Base-by-base conservation (phyloP, 2,113 vertebrate species). In the Sebastes fasciatus region DNA sequence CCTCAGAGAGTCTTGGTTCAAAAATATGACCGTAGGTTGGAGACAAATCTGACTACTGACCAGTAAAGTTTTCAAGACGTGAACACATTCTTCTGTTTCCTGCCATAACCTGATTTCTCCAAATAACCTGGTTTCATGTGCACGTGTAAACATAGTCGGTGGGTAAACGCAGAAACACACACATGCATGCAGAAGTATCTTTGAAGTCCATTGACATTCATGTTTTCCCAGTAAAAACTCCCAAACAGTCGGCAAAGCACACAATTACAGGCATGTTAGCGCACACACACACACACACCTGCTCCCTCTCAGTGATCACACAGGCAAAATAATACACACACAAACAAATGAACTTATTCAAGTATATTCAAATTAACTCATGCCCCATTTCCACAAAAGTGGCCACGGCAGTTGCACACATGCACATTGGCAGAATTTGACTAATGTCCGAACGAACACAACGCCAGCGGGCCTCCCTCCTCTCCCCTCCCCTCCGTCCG, bases 361-460 rank as follows among this genome's bases (percentile, higher is more conserved):
- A 73, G 70, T 45, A 48, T 73, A 84, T 61, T 88, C 72, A 86
- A 86, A 90, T 87, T 0, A 89, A 72, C 82, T 77, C 52, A 57
- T 78, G 63, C 58, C 61, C 66, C 74, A 54, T 76, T 74, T 79
- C 51, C 54, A 75, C 46, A 63, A 46, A 40, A 82, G 73, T 71
- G 70, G 80, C 68, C 85, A 87, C 58, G 88, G 83, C 82, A 80
- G 87, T 90, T 91, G 86, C 82, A 83, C 75, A 82, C 52, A 78
- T 12, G 17, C 63, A 66, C 80, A 79, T 51, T 64, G 77, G 82
- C 64, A 88, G 82, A 86, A 89, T 90, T 69, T 86, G 90, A 91
- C 89, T 89, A 80, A 91, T 89, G 80, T 83, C 75, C 43, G 48
- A 85, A 79, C 55, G 43, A 92, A 88, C 90, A 85, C 76, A 88